Evolutionary conservation across 2,888 invertebrate species (phyloP).

Genomic region (Eupithecia pulchellata): DNA sequence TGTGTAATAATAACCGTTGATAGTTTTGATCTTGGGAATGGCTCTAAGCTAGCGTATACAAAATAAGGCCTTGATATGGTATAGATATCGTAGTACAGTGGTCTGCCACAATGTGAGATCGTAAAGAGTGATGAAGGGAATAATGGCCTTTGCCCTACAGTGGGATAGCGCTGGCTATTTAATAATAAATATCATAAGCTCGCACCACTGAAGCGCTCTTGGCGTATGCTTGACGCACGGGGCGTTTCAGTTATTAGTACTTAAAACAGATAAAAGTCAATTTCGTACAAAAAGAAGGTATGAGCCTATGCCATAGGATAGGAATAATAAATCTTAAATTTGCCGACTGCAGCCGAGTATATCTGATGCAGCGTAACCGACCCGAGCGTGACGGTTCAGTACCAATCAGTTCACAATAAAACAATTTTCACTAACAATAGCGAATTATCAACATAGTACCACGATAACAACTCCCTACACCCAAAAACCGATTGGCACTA

Average conservation of each 20-base stretch:
- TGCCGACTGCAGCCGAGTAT: neutral
- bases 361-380: neutral
- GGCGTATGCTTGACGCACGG: neutral
- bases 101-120: no score
- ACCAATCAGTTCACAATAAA: neutral
- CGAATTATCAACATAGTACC: neutral
- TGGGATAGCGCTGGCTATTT: neutral
- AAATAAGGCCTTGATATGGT: no score
- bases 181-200: neutral
- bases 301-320: neutral
- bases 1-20: no score
- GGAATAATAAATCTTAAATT: neutral
- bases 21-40: no score
- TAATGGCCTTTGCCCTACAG: neutral
- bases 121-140: no score
- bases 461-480: slow-evolving; percentile 41
- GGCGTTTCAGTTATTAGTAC: slow-evolving; percentile 1
- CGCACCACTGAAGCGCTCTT: slow-evolving; percentile 2
- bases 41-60: no score
- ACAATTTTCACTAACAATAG: neutral
- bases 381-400: neutral
- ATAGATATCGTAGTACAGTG: no score
- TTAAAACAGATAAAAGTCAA: neutral
- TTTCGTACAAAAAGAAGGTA: neutral
- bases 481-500: slow-evolving; percentile 44